Percentiles rank a stretch among this genome's conserved stretches.
Conservation (phyloP, 1,140 invertebrate genomes). For the Oncopeltus fasciatus region DNA sequence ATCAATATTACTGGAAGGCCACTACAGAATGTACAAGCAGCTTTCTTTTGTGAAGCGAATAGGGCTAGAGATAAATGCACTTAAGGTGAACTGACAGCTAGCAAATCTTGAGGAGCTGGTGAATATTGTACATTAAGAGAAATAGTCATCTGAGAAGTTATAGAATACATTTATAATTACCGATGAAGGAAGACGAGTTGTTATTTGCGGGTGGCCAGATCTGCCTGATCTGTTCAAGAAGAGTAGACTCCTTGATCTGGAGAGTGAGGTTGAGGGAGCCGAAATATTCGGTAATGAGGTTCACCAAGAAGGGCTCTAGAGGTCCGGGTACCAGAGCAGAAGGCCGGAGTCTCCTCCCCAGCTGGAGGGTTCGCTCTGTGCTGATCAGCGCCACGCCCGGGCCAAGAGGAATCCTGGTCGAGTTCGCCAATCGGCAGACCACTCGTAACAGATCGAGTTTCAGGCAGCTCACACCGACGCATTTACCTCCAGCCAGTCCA, state of each 20-base stretch:
- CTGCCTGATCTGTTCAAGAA: slow-evolving; percentile 28
- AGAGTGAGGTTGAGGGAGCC: slow-evolving; percentile 57
- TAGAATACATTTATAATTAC: neutral
- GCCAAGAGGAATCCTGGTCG: slow-evolving; percentile 41
- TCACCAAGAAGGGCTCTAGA: neutral
- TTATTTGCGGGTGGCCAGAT: neutral
- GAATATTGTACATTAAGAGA: too few relatives aligned
- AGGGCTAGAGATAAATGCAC: too few relatives aligned
- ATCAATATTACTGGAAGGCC: too few relatives aligned
- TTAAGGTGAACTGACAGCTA: too few relatives aligned
- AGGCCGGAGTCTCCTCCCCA: neutral
- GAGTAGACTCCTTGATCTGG: slow-evolving; percentile 48
- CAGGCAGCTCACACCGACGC: slow-evolving; percentile 45
- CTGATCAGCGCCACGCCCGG: slow-evolving; percentile 27
- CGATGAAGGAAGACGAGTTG: neutral
- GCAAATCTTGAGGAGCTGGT: too few relatives aligned
- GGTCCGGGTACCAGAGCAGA: neutral
- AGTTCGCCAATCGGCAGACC: slow-evolving; percentile 51
- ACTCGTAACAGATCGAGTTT: slow-evolving; percentile 63
- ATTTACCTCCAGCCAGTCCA: slow-evolving; percentile 27
- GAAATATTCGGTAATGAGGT: slow-evolving; percentile 34
- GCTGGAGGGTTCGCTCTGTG: neutral
- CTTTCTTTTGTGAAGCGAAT: too few relatives aligned
- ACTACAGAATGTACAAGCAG: too few relatives aligned
- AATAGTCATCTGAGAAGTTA: too few relatives aligned